phyloP scores from a whole-genome alignment of 2,113 vertebrate genomes.

The Tursiops truncatus region DNA sequence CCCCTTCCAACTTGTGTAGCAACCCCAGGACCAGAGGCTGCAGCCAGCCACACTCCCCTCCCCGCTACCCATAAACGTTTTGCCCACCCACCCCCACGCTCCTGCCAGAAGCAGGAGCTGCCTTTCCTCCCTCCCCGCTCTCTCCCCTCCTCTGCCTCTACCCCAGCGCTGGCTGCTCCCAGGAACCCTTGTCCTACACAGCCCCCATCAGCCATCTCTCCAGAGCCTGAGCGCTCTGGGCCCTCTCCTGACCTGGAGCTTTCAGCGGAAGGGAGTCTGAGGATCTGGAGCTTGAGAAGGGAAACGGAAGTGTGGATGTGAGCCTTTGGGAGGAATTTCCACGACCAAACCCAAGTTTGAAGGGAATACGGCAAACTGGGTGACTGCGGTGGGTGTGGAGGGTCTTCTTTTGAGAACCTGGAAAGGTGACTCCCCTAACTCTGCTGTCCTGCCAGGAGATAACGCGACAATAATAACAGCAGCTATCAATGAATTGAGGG shows the following conservation, averaged over 20 bases:
- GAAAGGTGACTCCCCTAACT: neutral
- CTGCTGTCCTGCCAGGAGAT: neutral
- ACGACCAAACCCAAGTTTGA: neutral
- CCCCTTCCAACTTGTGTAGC: neutral
- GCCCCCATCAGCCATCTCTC: neutral
- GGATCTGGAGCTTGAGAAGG: neutral
- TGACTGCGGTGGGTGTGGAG: rapidly evolving
- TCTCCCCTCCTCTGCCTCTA: slow-evolving; percentile 11
- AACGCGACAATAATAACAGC: neutral
- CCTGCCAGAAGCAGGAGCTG: neutral
- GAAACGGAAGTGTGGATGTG: neutral
- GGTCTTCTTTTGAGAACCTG: neutral
- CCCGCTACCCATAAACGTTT: neutral
- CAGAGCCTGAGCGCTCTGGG: neutral
- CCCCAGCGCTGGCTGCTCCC: slow-evolving; percentile 43
- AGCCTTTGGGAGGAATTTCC: neutral
- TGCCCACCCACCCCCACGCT: neutral
- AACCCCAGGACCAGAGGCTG: neutral
- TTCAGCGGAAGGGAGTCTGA: neutral
- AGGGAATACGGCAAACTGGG: neutral
- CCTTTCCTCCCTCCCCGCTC: neutral
- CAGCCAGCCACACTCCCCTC: neutral
- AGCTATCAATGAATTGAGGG: neutral
- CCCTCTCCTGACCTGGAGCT: neutral
- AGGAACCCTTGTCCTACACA: neutral